phyloP scores from a whole-genome alignment of 1,140 invertebrate species.

The Polyergus mexicanus region DNA sequence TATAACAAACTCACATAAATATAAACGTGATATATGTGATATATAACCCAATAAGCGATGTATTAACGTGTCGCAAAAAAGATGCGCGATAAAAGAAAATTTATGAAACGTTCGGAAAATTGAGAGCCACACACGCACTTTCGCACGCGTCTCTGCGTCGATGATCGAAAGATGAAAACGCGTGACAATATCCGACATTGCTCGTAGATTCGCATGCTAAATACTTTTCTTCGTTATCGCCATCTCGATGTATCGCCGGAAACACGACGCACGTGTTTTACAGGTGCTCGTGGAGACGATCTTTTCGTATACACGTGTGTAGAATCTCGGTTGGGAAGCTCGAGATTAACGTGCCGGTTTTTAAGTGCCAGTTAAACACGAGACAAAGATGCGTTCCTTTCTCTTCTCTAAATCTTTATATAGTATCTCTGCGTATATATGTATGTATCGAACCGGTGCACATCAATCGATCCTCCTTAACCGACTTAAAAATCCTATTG shows the following conservation, averaged over 20 bases:
- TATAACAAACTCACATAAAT: not conserved
- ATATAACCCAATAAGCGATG: conserved; percentile 49
- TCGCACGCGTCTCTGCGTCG: not conserved
- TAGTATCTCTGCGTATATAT: no score
- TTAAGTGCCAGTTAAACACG: conserved; percentile 33
- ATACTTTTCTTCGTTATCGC: not conserved
- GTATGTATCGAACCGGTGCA: not conserved
- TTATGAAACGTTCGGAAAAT: not conserved
- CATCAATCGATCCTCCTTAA: not conserved
- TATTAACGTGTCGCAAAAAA: conserved; percentile 1
- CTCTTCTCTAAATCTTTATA: no score
- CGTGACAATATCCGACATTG: not conserved
- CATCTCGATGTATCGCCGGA: not conserved
- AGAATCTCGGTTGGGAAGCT: conserved; percentile 53
- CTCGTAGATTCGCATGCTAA: not conserved
- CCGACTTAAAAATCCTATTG: not conserved
- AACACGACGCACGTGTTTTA: conserved; percentile 59
- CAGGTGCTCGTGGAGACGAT: conserved; percentile 56
- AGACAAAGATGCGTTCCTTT: conserved; percentile 1
- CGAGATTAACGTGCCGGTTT: conserved; percentile 24
- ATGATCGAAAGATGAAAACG: not conserved
- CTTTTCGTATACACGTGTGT: conserved; percentile 23
- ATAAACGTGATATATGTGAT: conserved; percentile 29
- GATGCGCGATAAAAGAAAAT: not conserved
- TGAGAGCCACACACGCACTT: not conserved